phyloP scores from a whole-genome alignment of 2,797 vertebrate genomes.

The Zalophus californianus region DNA sequence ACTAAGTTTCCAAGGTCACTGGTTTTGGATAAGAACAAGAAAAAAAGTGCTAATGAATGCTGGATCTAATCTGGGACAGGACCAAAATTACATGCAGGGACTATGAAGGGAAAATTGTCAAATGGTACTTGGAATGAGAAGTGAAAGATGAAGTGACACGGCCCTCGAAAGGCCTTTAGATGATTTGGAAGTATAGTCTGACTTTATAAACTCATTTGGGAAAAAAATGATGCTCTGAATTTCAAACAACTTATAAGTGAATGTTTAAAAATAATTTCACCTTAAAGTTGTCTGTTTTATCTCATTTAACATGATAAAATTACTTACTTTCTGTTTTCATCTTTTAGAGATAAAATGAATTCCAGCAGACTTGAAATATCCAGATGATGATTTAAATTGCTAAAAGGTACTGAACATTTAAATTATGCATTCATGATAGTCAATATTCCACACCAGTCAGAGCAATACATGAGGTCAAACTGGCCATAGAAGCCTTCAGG shows the following conservation, averaged over 20 bases:
- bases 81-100: neutral
- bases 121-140: neutral
- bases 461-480: slow-evolving; percentile 33
- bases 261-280: neutral
- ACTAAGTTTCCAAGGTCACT: neutral
- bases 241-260: neutral
- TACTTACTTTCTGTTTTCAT: slow-evolving; percentile 19
- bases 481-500: neutral
- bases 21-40: neutral
- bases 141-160: neutral
- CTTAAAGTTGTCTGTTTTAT: neutral
- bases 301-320: slow-evolving; percentile 27
- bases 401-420: slow-evolving; percentile 52
- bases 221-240: neutral
- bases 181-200: neutral
- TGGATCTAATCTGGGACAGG: neutral
- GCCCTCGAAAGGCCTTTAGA: neutral
- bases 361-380: slow-evolving; percentile 26
- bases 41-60: neutral
- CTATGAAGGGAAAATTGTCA: neutral
- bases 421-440: slow-evolving; percentile 60
- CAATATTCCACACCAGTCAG: neutral
- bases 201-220: neutral
- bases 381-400: slow-evolving; percentile 68
- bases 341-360: slow-evolving; percentile 47